Percentiles rank a stretch among this genome's conserved stretches.
phyloP scores from a whole-genome alignment of 2,888 invertebrate genomes.

The Electrophaes corylata region DNA sequence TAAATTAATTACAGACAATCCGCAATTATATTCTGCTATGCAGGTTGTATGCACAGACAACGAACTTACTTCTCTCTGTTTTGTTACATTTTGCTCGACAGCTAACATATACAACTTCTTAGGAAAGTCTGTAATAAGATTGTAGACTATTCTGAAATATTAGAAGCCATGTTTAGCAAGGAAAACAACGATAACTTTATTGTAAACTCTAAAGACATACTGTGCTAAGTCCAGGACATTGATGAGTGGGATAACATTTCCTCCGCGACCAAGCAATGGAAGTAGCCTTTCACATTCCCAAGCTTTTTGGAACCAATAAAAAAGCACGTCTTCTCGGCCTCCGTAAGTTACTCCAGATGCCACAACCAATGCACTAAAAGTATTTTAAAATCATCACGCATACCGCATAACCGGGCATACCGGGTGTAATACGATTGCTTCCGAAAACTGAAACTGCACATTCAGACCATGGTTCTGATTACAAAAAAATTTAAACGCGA shows the following conservation, averaged over 20 bases:
- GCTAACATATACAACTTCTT: slow-evolving; percentile 85
- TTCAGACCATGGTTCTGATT: no score
- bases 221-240: slow-evolving; percentile 85
- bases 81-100: slow-evolving; percentile 84
- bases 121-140: slow-evolving; percentile 80
- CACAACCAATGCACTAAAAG: slow-evolving; percentile 77
- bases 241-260: slow-evolving; percentile 85
- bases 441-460: no score
- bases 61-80: slow-evolving; percentile 68
- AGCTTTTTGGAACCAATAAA: slow-evolving; percentile 86
- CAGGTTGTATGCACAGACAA: neutral
- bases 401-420: no score
- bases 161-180: neutral
- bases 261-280: slow-evolving; percentile 84
- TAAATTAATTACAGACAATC: neutral
- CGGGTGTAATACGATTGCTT: no score
- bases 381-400: neutral
- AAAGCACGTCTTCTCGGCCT: slow-evolving; percentile 84
- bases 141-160: slow-evolving; percentile 72
- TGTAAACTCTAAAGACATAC: slow-evolving; percentile 55
- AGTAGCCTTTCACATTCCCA: slow-evolving; percentile 86
- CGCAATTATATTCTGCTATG: neutral
- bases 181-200: neutral
- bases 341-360: slow-evolving; percentile 86
- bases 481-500: no score